Evolutionary conservation across 2,888 invertebrate genomes (phyloP).

Genomic region (Monoplex corrugatus): DNA sequence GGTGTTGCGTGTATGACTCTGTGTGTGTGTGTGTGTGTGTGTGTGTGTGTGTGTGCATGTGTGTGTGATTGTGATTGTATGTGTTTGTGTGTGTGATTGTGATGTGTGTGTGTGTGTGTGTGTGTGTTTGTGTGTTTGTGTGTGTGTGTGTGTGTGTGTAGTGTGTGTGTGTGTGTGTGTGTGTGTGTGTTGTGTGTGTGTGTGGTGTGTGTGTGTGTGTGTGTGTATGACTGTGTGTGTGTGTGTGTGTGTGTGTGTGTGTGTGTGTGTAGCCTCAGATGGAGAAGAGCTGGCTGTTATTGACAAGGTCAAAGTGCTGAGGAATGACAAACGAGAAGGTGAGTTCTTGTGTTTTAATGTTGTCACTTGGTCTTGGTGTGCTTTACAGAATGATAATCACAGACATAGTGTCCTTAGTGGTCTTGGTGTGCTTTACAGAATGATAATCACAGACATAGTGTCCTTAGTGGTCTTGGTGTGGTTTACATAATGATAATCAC

Average conservation of each 20-base stretch:
- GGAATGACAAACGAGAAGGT: constrained; percentile 79
- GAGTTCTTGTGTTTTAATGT: constrained; percentile 45
- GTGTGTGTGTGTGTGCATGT: too few species aligned
- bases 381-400: too few species aligned
- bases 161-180: not conserved
- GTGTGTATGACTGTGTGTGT: not conserved
- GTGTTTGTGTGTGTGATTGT: too few species aligned
- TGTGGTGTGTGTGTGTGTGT: constrained; percentile 6
- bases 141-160: not conserved
- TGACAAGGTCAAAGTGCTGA: constrained; percentile 78
- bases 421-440: too few species aligned
- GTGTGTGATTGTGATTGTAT: too few species aligned
- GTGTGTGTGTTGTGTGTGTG: not conserved
- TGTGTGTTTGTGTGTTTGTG: constrained; percentile 4
- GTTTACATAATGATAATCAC: too few species aligned
- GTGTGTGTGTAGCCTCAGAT: constrained; percentile 72
- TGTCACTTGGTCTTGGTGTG: too few species aligned
- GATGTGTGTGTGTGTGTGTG: not conserved
- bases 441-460: too few species aligned
- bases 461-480: too few species aligned
- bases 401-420: too few species aligned
- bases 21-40: not conserved
- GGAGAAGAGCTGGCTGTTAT: constrained; percentile 71
- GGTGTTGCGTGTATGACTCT: not conserved
- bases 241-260: constrained; percentile 4